These are phyloP conservation scores for Congeria kusceri DNA, from an alignment of 2,888 invertebrate species.

Conservation along the genomic window DNA sequence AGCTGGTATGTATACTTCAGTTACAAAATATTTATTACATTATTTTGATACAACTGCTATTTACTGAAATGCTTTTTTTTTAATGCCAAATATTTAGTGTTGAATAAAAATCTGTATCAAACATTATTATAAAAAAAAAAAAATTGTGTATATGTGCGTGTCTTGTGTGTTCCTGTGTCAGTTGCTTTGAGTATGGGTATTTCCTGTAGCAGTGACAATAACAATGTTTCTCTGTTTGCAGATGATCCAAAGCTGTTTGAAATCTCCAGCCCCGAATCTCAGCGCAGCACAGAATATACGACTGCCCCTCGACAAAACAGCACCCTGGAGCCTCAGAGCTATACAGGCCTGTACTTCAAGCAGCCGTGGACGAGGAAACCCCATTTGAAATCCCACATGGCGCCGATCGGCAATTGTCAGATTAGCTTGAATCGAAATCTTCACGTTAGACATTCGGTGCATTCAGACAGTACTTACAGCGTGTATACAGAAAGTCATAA, in stretches of 20 bases:
- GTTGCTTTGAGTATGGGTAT: not conserved
- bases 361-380: constrained; percentile 58
- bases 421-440: constrained; percentile 43
- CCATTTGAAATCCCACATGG: constrained; percentile 45
- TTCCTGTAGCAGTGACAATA: not conserved
- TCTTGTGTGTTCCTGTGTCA: not conserved
- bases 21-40: not conserved
- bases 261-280: constrained; percentile 60
- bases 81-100: too few species aligned
- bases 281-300: constrained; percentile 17
- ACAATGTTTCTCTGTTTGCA: constrained; percentile 44
- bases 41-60: not conserved
- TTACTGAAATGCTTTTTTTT: too few species aligned
- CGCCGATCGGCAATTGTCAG: constrained; percentile 29
- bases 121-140: not conserved
- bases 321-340: not conserved
- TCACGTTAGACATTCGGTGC: constrained; percentile 25
- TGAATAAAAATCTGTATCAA: not conserved
- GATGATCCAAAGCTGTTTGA: constrained; percentile 71
- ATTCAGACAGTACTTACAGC: constrained; percentile 44
- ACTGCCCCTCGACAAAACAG: not conserved
- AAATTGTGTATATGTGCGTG: too few species aligned
- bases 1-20: constrained; percentile 46
- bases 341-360: constrained; percentile 26
- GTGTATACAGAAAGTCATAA: constrained; percentile 36